Conservation (phyloP, 1,140 invertebrate species). For the Mesaphorura yosii region DNA sequence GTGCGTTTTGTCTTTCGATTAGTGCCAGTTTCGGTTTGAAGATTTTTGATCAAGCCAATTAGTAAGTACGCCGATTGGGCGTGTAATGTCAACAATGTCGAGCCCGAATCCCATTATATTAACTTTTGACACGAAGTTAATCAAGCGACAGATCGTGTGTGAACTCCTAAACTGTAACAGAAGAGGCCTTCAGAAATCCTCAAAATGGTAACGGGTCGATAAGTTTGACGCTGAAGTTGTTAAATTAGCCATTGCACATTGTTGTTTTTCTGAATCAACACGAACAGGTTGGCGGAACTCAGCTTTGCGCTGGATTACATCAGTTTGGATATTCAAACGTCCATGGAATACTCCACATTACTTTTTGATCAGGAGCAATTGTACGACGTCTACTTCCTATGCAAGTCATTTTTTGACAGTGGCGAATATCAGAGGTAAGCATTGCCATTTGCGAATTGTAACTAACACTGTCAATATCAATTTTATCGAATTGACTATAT, state of each 20-base stretch:
- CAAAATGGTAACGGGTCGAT: slow-evolving; percentile 36
- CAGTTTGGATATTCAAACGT: slow-evolving; percentile 40
- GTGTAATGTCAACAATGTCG: too few relatives aligned
- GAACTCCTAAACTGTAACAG: slow-evolving; percentile 36
- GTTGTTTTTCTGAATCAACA: slow-evolving; percentile 10
- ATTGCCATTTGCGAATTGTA: not conserved
- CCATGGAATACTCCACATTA: slow-evolving; percentile 36
- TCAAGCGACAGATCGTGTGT: slow-evolving; percentile 36
- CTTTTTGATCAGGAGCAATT: slow-evolving; percentile 42
- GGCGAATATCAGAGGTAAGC: slow-evolving; percentile 68
- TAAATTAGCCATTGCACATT: not conserved
- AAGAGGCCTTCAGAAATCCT: slow-evolving; percentile 36
- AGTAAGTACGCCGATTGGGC: too few relatives aligned
- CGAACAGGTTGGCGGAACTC: slow-evolving; percentile 60
- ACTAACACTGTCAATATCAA: not conserved
- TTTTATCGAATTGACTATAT: not conserved
- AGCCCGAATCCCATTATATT: too few relatives aligned
- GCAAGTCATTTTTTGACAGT: slow-evolving; percentile 81
- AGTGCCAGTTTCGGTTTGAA: too few relatives aligned
- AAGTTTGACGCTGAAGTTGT: not conserved
- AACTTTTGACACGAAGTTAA: slow-evolving; percentile 31
- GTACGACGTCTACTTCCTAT: slow-evolving; percentile 60
- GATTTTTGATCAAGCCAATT: too few relatives aligned
- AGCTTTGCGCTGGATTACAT: slow-evolving; percentile 60
- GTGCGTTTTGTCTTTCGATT: too few relatives aligned